Evolutionary conservation across 2,113 vertebrate genomes (phyloP).

Genomic region (Tetrax tetrax): DNA sequence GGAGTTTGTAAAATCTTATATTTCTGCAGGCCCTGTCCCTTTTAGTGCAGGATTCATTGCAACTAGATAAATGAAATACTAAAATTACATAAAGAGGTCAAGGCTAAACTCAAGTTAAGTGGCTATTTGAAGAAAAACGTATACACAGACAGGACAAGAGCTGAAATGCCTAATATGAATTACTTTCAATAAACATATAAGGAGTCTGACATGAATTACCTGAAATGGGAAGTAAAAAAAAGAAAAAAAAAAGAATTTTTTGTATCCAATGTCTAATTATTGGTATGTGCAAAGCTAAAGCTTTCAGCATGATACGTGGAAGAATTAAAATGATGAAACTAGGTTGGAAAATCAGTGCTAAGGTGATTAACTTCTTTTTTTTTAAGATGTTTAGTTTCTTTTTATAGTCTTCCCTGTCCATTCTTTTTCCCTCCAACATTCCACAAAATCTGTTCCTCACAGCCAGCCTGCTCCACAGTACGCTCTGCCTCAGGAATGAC

Average conservation of each 20-base stretch:
- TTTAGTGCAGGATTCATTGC: not conserved
- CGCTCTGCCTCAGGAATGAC: not conserved
- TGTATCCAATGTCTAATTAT: not conserved
- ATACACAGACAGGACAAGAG: not conserved
- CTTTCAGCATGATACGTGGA: not conserved
- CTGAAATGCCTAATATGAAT: not conserved
- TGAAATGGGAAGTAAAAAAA: not conserved
- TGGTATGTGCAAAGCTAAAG: not conserved
- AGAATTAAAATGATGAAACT: not conserved
- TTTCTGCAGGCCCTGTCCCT: not conserved
- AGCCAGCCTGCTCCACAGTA: not conserved
- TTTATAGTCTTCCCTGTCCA: not conserved
- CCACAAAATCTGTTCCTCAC: not conserved
- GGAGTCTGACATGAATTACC: not conserved
- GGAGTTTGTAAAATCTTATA: not conserved
- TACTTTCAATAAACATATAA: not conserved
- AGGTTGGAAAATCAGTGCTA: not conserved
- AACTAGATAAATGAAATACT: not conserved
- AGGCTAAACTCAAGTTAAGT: not conserved
- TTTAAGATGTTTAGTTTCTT: not conserved
- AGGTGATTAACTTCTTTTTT: not conserved
- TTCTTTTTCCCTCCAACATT: fast-evolving
- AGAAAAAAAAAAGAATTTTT: not conserved
- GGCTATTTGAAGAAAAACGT: not conserved
- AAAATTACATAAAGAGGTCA: not conserved